A percentile compares a stretch with the other conserved stretches of the same genome.
Conservation (phyloP, 2,888 invertebrate genomes). For the Halictus quadricinctus region DNA sequence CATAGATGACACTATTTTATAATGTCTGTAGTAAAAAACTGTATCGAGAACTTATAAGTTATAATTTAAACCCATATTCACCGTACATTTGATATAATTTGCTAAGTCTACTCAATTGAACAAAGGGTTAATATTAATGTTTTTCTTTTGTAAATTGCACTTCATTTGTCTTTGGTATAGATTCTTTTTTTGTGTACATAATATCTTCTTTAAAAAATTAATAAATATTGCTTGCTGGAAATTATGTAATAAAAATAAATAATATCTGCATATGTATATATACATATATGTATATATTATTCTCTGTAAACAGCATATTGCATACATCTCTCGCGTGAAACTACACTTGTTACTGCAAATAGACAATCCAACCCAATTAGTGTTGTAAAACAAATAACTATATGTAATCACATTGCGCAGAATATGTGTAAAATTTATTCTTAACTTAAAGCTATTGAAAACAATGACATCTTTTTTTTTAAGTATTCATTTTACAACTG, state of each 20-base stretch:
- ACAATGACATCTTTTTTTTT: conserved; percentile 5
- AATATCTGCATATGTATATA: conserved; percentile 51
- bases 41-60: conserved; percentile 12
- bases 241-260: conserved; percentile 60
- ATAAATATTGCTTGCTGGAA: conserved; percentile 43
- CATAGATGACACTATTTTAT: conserved; percentile 13
- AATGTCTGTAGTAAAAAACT: conserved; percentile 16
- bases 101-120: conserved; percentile 3
- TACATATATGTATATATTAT: conserved; percentile 60
- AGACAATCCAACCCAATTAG: conserved; percentile 55
- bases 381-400: conserved; percentile 40
- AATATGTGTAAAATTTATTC: conserved; percentile 43
- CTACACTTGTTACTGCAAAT: conserved; percentile 47
- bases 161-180: conserved; percentile 44
- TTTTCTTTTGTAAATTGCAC: conserved; percentile 13
- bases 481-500: conserved; percentile 37
- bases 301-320: conserved; percentile 61
- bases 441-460: conserved; percentile 28
- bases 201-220: conserved; percentile 41
- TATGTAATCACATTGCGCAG: conserved; percentile 49
- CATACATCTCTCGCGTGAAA: conserved; percentile 57
- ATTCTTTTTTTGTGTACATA: conserved; percentile 2
- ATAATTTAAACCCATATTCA: neutral
- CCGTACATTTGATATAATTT: neutral
- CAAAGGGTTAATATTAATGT: conserved; percentile 21